Evolutionary conservation across 2,888 invertebrate species (phyloP).

Genomic region (Hirtodrosophila trivittata): DNA sequence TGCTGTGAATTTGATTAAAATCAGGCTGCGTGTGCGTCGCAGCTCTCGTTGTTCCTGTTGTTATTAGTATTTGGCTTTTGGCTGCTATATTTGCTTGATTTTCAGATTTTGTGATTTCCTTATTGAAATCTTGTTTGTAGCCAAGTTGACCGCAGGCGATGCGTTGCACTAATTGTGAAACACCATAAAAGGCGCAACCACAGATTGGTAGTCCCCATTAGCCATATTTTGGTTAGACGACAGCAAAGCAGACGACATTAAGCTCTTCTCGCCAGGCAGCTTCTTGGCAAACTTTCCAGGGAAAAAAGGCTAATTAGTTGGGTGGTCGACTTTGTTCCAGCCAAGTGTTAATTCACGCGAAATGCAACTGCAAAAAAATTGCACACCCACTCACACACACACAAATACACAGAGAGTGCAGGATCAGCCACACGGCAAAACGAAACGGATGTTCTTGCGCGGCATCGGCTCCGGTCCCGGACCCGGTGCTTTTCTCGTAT

Average conservation of each 20-base stretch:
- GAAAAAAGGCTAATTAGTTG: slow-evolving; percentile 75
- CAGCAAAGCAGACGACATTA: background rate
- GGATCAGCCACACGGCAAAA: slow-evolving; percentile 69
- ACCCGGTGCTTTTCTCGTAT: slow-evolving; percentile 28
- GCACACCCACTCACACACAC: slow-evolving; percentile 4
- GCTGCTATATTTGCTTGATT: slow-evolving; percentile 59
- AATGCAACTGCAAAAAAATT: slow-evolving; percentile 13
- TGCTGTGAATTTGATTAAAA: slow-evolving; percentile 82
- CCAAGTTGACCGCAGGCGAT: slow-evolving; percentile 64
- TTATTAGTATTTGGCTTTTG: slow-evolving; percentile 45
- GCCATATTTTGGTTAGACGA: slow-evolving; percentile 20
- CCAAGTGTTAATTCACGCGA: slow-evolving; percentile 44
- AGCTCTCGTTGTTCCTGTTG: slow-evolving; percentile 37
- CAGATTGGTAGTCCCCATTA: slow-evolving; percentile 3
- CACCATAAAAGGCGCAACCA: slow-evolving; percentile 56
- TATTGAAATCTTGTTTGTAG: slow-evolving; percentile 74
- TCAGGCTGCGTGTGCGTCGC: slow-evolving; percentile 70
- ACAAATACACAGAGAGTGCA: slow-evolving; percentile 26
- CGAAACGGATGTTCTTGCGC: slow-evolving; percentile 70
- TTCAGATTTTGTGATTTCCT: slow-evolving; percentile 59
- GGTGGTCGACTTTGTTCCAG: slow-evolving; percentile 39
- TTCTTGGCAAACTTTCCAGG: slow-evolving; percentile 66
- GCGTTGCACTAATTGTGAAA: slow-evolving; percentile 76
- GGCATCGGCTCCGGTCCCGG: slow-evolving; percentile 51
- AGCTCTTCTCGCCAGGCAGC: slow-evolving; percentile 2